These are phyloP conservation scores for Pangasianodon hypophthalmus DNA, from an alignment of 2,113 vertebrate species.

Conservation along the genomic window DNA sequence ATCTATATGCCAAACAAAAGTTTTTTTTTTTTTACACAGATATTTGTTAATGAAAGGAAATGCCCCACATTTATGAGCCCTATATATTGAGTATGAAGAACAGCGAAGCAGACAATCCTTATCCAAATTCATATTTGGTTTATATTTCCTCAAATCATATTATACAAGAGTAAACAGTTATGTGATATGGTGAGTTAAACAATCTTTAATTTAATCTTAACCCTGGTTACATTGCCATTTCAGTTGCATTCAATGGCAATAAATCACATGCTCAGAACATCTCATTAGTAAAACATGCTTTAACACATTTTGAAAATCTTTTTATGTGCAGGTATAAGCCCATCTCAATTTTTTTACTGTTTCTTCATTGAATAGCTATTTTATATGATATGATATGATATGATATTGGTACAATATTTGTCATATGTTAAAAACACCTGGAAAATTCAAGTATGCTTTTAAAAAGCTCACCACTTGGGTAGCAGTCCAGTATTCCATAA, in stretches of 20 bases:
- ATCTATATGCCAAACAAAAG: background rate
- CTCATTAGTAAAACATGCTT: background rate
- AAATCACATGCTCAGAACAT: background rate
- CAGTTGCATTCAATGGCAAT: background rate
- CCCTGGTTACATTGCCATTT: background rate
- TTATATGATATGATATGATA: background rate
- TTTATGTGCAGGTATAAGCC: background rate
- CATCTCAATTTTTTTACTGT: background rate
- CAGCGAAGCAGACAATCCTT: background rate
- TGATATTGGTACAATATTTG: background rate
- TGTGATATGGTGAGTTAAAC: slow-evolving; percentile 16
- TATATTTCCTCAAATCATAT: slow-evolving; percentile 21
- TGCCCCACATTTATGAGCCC: background rate
- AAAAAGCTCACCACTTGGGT: slow-evolving; percentile 81
- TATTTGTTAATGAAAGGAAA: background rate
- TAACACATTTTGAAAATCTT: background rate
- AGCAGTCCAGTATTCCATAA: slow-evolving; percentile 83
- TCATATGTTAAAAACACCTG: background rate
- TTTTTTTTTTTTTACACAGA: background rate
- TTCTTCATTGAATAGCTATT: background rate
- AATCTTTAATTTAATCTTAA: background rate
- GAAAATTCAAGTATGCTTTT: background rate
- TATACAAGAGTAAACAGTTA: slow-evolving; percentile 22
- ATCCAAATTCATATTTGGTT: slow-evolving; percentile 5
- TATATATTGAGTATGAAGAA: background rate